phyloP scores from a whole-genome alignment of 2,113 vertebrate genomes.

The Forbesichthys agassizii region DNA sequence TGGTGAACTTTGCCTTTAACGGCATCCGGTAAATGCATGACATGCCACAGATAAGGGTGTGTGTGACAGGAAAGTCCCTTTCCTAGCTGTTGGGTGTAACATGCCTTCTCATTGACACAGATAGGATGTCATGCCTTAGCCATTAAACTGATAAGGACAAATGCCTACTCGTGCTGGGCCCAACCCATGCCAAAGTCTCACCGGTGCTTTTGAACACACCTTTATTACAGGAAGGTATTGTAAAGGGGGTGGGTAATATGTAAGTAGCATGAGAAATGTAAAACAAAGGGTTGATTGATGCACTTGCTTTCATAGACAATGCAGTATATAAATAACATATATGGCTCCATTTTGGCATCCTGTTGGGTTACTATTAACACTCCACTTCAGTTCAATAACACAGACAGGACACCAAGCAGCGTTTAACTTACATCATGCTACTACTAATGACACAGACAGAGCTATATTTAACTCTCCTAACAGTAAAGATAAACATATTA shows the following conservation, averaged over 20 bases:
- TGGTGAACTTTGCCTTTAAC: no score
- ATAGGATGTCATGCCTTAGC: conserved; percentile 37
- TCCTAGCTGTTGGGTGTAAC: conserved; percentile 60
- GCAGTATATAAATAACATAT: no score
- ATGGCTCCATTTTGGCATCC: no score
- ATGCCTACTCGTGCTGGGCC: conserved; percentile 4
- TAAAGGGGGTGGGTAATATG: no score
- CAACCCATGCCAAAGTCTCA: conserved; percentile 28
- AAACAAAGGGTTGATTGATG: background rate
- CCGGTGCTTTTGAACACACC: conserved; percentile 46
- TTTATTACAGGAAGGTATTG: conserved; percentile 31
- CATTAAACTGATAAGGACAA: conserved; percentile 50
- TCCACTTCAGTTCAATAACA: no score
- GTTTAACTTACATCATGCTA: no score
- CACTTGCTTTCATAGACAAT: background rate
- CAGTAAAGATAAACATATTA: no score
- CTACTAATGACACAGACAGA: no score
- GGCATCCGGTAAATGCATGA: conserved; percentile 40
- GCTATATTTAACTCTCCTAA: no score
- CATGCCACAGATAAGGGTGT: conserved; percentile 29
- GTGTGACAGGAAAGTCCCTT: conserved; percentile 63
- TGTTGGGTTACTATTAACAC: no score
- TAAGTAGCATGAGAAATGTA: no score
- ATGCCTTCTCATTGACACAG: conserved; percentile 40
- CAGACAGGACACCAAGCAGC: no score